These are phyloP conservation scores for Heliangelus exortis DNA, from an alignment of 2,797 vertebrate genomes.

Conservation along the genomic window DNA sequence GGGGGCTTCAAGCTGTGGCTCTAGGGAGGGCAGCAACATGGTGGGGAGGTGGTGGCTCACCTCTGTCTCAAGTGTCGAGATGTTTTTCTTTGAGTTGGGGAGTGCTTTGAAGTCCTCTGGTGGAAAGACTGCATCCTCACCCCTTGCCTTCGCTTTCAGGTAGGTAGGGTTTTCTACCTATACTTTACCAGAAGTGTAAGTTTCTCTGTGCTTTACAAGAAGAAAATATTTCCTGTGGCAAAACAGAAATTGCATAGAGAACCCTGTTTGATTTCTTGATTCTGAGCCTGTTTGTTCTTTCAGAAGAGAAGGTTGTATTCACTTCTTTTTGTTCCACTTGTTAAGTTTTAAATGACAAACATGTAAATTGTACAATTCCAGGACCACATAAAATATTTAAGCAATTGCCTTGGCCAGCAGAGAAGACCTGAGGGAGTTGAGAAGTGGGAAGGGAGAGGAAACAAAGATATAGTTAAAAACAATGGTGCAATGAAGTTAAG, in stretches of 20 bases:
- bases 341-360: background rate
- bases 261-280: background rate
- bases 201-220: background rate
- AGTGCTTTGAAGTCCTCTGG: background rate
- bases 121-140: background rate
- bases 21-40: background rate
- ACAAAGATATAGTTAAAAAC: background rate
- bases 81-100: background rate
- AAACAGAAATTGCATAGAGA: background rate
- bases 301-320: background rate
- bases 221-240: constrained; percentile 17
- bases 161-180: background rate
- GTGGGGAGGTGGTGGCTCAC: background rate
- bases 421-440: background rate
- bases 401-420: background rate
- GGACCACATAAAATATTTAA: background rate
- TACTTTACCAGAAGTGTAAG: constrained; percentile 19
- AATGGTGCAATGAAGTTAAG: background rate
- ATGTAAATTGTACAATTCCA: background rate
- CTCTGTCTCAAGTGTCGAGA: rapidly evolving
- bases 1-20: rapidly evolving
- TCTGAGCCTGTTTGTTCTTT: background rate
- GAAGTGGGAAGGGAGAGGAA: background rate
- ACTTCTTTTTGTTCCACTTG: background rate
- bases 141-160: background rate